These are phyloP conservation scores for Strix occidentalis DNA, from an alignment of 2,797 vertebrate genomes.

Conservation along the genomic window DNA sequence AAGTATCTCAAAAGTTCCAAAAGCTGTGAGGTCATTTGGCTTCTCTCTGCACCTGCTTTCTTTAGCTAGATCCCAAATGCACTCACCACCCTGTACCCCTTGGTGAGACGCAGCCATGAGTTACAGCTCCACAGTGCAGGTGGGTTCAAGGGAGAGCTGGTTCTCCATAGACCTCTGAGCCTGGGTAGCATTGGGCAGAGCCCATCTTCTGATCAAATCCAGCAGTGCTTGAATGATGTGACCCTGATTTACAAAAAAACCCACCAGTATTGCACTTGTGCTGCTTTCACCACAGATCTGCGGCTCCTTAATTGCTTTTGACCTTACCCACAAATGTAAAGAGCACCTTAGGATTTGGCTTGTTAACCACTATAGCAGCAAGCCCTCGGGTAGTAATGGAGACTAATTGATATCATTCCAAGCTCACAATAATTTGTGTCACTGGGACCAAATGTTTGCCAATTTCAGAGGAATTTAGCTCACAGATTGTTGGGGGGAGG, in stretches of 20 bases:
- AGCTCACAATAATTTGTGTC: slow-evolving; percentile 9
- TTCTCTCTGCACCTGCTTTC: neutral
- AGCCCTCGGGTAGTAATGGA: neutral
- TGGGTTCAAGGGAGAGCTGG: neutral
- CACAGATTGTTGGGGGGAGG: neutral
- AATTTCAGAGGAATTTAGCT: slow-evolving; percentile 28
- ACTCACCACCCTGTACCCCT: neutral
- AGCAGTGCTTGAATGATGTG: neutral
- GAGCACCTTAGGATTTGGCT: slow-evolving; percentile 28
- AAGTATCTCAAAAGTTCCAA: neutral
- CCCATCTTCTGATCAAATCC: neutral
- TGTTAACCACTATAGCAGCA: slow-evolving; percentile 35
- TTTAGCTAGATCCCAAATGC: neutral
- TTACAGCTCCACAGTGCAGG: neutral
- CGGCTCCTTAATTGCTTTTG: slow-evolving; percentile 27
- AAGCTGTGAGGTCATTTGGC: neutral
- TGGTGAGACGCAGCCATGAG: fast-evolving
- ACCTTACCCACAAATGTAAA: slow-evolving; percentile 34
- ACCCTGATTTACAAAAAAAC: neutral
- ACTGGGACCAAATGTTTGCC: neutral
- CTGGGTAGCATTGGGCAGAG: neutral
- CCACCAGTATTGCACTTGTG: neutral
- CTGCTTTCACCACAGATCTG: neutral
- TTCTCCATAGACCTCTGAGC: neutral
- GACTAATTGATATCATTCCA: slow-evolving; percentile 35